phyloP scores from a whole-genome alignment of 35 echinoderm and acorn worm species.

The Acanthaster planci region DNA sequence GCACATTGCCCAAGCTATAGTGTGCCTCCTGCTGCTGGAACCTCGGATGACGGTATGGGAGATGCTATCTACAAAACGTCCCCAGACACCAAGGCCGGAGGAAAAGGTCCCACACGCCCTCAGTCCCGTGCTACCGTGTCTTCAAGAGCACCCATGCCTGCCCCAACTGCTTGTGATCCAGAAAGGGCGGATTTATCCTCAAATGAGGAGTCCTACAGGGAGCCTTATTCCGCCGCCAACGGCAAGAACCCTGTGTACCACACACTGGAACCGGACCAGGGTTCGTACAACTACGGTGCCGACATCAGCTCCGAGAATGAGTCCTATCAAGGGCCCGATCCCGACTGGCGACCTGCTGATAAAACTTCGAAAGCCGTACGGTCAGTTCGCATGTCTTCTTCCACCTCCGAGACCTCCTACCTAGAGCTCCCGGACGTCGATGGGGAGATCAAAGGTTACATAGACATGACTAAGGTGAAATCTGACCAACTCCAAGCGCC shows the following conservation, averaged over 20 bases:
- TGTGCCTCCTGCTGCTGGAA: not conserved
- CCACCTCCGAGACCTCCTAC: not conserved
- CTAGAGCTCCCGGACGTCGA: not conserved
- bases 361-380: not conserved
- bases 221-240: not conserved
- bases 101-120: not conserved
- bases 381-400: not conserved
- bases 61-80: not conserved
- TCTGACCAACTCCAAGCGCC: not conserved
- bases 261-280: not conserved
- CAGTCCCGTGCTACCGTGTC: not conserved
- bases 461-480: not conserved
- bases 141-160: not conserved
- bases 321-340: not conserved
- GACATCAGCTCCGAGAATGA: slow-evolving; percentile 17
- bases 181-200: not conserved
- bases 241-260: not conserved
- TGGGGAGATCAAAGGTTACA: slow-evolving; percentile 8
- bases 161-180: not conserved
- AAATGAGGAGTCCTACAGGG: not conserved
- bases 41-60: not conserved
- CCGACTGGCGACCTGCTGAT: not conserved
- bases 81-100: not conserved
- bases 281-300: not conserved
- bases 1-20: not conserved